These are phyloP conservation scores for Coendou prehensilis DNA, from an alignment of 2,797 vertebrate genomes.

Conservation along the genomic window DNA sequence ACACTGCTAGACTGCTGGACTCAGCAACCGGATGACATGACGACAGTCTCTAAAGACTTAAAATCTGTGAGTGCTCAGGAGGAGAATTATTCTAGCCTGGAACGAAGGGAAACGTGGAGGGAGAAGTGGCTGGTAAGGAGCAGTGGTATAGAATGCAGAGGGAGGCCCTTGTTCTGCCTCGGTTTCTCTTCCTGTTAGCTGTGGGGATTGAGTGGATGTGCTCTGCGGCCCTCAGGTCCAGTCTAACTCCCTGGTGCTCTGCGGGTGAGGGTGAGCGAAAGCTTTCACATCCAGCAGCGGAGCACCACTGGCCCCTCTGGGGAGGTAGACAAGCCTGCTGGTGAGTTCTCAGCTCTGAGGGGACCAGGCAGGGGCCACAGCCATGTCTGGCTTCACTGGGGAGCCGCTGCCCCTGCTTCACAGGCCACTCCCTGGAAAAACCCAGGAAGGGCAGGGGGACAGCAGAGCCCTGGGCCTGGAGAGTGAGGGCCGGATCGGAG, in stretches of 20 bases:
- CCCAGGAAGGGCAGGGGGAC: rapidly evolving
- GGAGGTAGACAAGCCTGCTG: neutral
- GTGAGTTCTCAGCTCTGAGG: rapidly evolving
- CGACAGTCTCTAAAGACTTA: constrained; percentile 28
- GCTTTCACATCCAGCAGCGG: neutral
- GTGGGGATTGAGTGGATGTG: rapidly evolving
- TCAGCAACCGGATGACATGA: neutral
- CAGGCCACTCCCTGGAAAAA: neutral
- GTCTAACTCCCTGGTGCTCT: neutral
- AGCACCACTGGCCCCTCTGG: rapidly evolving
- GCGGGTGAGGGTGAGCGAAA: too few relatives aligned
- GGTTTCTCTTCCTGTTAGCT: neutral
- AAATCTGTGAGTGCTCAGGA: neutral
- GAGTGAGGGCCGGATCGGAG: too few relatives aligned
- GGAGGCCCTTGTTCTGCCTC: neutral
- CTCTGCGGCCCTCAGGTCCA: neutral
- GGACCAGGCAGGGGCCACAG: neutral
- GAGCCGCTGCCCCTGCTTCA: neutral
- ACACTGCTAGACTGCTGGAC: neutral
- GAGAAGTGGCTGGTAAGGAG: too few relatives aligned
- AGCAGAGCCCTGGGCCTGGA: too few relatives aligned
- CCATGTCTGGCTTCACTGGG: neutral
- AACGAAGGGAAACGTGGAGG: neutral
- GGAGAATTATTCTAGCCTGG: neutral
- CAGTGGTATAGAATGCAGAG: rapidly evolving